Base-by-base conservation (phyloP, 1,140 invertebrate genomes). In the Leguminivora glycinivorella region DNA sequence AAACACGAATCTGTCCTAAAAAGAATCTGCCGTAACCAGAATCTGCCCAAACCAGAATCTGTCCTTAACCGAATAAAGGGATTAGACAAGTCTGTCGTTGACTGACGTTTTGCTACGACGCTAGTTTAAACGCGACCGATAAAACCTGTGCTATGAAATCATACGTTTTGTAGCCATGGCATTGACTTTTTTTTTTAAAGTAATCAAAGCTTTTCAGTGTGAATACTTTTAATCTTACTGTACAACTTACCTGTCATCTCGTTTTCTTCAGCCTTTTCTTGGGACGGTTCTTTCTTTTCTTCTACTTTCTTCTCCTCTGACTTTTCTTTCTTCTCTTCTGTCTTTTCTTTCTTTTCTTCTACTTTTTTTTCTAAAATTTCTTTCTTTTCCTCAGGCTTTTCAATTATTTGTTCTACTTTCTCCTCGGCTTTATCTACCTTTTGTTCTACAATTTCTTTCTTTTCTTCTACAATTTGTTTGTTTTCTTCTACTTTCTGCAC, bases 161-260 rank as follows among this genome's bases (percentile, higher is more conserved):
- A n/a, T n/a, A n/a, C n/a, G n/a, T n/a, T n/a, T n/a, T n/a, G n/a
- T n/a, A n/a, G n/a, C n/a, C n/a, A n/a, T n/a, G n/a, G n/a, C n/a
- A n/a, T n/a, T n/a, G 31, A 34, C 31, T 34, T 0, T 10, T 34
- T 34, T 12, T 34, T 34, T n/a, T n/a, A n/a, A n/a, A n/a, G n/a
- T n/a, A n/a, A n/a, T n/a, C n/a, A n/a, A n/a, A n/a, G n/a, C n/a
- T n/a, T n/a, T n/a, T n/a, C n/a, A n/a, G n/a, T n/a, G n/a, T n/a
- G n/a, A n/a, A n/a, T n/a, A n/a, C n/a, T n/a, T n/a, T n/a, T n/a
- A n/a, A n/a, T n/a, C n/a, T n/a, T n/a, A n/a, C n/a, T n/a, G n/a
- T n/a, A n/a, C n/a, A n/a, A 17, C n/a, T 43, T 38, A 91, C 89
- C 88, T 56, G 89, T 91, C 89, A 91, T 91, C 76, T 91, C 88